Evolutionary conservation across 2,113 vertebrate species (phyloP), one percentile per base, ranked within the genome.

Genomic region (Sander lucioperca): DNA sequence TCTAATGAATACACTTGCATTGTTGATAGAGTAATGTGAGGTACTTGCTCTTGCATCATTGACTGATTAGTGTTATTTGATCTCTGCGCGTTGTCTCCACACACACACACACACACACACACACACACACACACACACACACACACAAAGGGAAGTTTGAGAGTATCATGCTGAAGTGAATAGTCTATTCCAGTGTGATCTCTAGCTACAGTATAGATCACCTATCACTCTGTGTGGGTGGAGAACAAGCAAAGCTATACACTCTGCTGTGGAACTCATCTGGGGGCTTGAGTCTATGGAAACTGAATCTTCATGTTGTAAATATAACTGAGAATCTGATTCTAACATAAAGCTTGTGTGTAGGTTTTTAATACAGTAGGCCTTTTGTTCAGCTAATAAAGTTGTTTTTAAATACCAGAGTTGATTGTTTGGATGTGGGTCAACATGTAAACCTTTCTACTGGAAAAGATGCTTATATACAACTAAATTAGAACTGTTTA

Each of bases 161-260:
- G 25, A 39, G 50, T 71, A 33, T 67, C 47, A 67, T 43, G 27
- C 66, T 75, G 23, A 74, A 84, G 77, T 64, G 25, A 47, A 62
- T 56, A 56, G 75, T 85, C 47, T 68, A 25, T 74, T 76, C 36
- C 50, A 59, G 66, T 21, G 25, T 78, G 59, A 59, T 67, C 58
- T 67, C 36, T 67, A 47, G 68, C 72, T 79, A 58, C 59, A 53
- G 76, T 86, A 77, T 80, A 81, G 87, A 89, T 83, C 82, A 66
- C 84, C 78, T 86, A 51, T 88, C 58, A 56, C 64, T 80, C 68
- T 61, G 86, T 68, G 88, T 90, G 79, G 88, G 90, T 54, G 72
- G 75, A 78, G 67, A 69, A 79, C 82, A 56, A 74, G 74, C 77
- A 30, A 69, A n/a, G 19, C 65, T 65, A 64, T 18, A 64, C 61